These are phyloP conservation scores for Drosophila mojavensis DNA, from an alignment of 1,140 invertebrate genomes.

Conservation along the genomic window DNA sequence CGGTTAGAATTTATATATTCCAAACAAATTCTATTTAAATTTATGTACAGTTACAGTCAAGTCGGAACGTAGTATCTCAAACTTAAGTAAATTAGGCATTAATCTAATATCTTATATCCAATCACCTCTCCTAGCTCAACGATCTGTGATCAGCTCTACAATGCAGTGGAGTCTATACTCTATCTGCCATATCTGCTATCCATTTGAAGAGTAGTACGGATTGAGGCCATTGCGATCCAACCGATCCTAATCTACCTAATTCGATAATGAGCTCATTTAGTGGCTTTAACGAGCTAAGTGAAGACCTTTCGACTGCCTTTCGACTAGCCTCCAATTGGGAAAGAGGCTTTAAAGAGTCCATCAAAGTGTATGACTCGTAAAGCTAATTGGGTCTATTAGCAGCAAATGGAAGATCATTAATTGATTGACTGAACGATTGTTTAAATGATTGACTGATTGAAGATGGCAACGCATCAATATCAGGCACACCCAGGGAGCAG, in stretches of 20 bases:
- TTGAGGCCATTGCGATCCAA: neutral
- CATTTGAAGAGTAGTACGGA: no score
- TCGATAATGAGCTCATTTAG: slow-evolving; percentile 5
- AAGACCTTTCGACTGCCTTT: neutral
- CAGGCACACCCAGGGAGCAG: neutral
- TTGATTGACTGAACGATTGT: neutral
- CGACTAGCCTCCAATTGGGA: neutral
- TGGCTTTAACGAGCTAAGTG: neutral
- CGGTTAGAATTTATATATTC: no score
- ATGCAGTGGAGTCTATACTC: no score
- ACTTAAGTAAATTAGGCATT: no score
- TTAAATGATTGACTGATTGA: neutral
- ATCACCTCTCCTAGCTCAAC: no score
- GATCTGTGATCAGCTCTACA: no score
- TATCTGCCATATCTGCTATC: no score
- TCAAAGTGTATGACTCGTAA: slow-evolving; percentile 10
- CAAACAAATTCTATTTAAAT: no score
- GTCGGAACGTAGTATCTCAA: no score
- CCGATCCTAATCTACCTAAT: neutral
- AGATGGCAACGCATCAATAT: neutral
- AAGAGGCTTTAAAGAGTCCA: neutral
- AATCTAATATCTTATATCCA: no score
- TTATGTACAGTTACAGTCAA: no score
- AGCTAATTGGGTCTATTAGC: no score
- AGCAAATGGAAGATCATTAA: neutral